Base-by-base conservation (phyloP, 1,140 invertebrate genomes). In the Schlechtendalia chinensis region DNA sequence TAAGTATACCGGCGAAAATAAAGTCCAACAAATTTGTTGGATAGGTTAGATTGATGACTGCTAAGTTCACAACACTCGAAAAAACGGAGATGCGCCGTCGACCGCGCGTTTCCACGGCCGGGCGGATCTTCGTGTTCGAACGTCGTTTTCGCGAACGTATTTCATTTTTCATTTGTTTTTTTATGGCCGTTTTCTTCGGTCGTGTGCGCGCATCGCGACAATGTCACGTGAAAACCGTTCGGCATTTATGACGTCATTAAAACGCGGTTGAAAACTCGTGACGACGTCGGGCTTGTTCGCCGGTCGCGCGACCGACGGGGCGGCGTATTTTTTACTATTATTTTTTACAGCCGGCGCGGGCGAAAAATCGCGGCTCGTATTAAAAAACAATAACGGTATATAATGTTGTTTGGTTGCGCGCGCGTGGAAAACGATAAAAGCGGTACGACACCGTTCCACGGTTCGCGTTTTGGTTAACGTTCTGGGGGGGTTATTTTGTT, bases 221-320 rank as follows among this genome's bases (percentile, higher is more conserved):
- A 63, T 79, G 75, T 79, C 47, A 50, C 32, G 32, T 79, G 61
- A 63, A 79, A 79, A 79, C 50, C 75, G 58, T 79, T 79, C 75
- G 56, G 58, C 75, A 79, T 79, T 79, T 79, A 79, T 79, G 75
- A 79, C 58, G 58, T 79, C 75, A 79, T 61, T 79, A 79, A 79
- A 79, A 79, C 61, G 63, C 47, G 58, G 75, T 79, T 63, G 63
- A 79, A 79, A 79, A 58, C 56, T 59, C 61, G 75, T 61, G 63
- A 79, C 75, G 32, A 63, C 58, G 75, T 61, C 63, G 19, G 58
- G 75, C 61, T 79, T 79, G 63, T 79, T n/a, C n/a, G n/a, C n/a
- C 32, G 75, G 63, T 79, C 24, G 75, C 75, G 50, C 61, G 75
- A 79, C 75, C 50, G 75, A 79, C 75, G n/a, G 74, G 74, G 53